Base-by-base conservation (phyloP, 23 tunicate genomes). In the Phallusia fumigata region DNA sequence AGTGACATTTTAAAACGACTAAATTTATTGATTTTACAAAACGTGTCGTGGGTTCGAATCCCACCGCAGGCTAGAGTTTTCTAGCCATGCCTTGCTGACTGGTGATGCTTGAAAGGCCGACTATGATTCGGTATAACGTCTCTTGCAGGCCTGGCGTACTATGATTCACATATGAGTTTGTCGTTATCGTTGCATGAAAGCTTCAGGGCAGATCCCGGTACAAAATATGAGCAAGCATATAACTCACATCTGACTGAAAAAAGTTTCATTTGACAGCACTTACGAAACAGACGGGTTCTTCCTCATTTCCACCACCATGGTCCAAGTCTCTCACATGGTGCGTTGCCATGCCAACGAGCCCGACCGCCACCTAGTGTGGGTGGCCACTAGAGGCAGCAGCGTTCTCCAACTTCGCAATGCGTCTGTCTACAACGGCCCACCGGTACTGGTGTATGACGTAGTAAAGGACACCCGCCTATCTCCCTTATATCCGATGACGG, bases 241-340 rank as follows among this genome's bases (percentile, higher is more conserved):
- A n/a, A n/a, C n/a, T n/a, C n/a, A n/a, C 32, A 65, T 28, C 32
- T 65, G 32, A n/a, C 11, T 28, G 11, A 65, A 40, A 40, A 40
- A 40, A 3, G 47, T 10, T 3, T 58, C 13, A 3, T 69, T 6
- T 69, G 33, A 22, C 74, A 88, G 92, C 22, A 88, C 92, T 21
- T 36, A 79, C 64, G 94, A 89, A 53, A 89, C 94, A 3, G 94
- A 84, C 34, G 94, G 94, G 0, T 89, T 89, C 65, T 89, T 89
- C 51, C 85, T 89, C 50, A 78, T 89, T 5, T 89, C 94, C 26
- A 35, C 86, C 21, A 83, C 72, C 75, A 65, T 76, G 51, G 94
- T 84, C 22, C 83, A 77, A 15, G 86, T 89, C 1, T 84, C 88
- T 16, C 5, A 34, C 58, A 89, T 89, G 94, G 30, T 65, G 64